Base-by-base conservation (phyloP, 2,888 invertebrate genomes). In the Hyppa rectilinea region DNA sequence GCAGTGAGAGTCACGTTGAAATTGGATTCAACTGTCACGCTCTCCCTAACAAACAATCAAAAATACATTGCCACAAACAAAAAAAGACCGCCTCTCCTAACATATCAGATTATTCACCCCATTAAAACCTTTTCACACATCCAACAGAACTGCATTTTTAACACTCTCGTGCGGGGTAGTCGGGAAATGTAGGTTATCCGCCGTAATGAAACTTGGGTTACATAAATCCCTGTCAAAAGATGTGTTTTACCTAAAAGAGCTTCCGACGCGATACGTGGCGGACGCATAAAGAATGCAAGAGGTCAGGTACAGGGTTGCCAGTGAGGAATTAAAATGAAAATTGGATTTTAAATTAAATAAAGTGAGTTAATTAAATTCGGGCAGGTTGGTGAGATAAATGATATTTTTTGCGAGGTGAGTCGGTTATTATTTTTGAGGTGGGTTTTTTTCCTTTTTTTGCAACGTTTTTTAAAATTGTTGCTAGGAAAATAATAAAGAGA, bases 151-250 rank as follows among this genome's bases (percentile, higher is more conserved):
- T 81, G 77, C 77, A 81, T 81, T 77, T 76, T 80, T 68, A 76
- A 76, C 12, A 4, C 10, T 10, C 40, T 20, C 12, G 20, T 43
- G 55, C 17, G 58, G 53, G 53, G 60, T 43, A 60, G 36, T 34
- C 53, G 14, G 62, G 40, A 75, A 62, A 78, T 75, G 63, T 82
- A 81, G 82, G 76, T 71, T 83, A 52, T n/a, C 34, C 55, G 47
- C 43, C 36, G 75, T 81, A 80, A 80, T 69, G 62, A 60, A 38
- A 56, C 80, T 62, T 38, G 62, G 69, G 50, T 38, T 61, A 49
- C 80, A 70, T 75, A 80, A 75, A 83, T 83, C 76, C 58, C 26
- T 52, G 78, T 84, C 78, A 79, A 79, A 84, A 79, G 79, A 81
- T 80, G 75, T 80, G 71, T 74, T 85, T 79, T 65, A 73, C 58